Conservation (phyloP, 30 jellyfish, hydroid and myxozoan species). For the Hydra vulgaris region DNA sequence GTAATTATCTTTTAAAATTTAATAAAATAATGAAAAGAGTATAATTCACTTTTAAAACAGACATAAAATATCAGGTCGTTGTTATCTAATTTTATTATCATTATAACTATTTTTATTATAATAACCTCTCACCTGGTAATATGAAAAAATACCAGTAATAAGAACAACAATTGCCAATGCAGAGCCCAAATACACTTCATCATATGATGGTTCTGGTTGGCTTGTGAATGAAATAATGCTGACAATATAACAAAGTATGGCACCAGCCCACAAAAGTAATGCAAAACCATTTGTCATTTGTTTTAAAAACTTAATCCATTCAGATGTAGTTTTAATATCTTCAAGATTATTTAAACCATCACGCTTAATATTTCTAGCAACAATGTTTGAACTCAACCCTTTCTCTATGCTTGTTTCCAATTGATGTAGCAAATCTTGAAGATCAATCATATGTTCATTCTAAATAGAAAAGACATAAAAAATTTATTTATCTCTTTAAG, state of each 20-base stretch:
- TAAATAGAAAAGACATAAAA: too few species aligned
- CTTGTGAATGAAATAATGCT: slow-evolving; percentile 42
- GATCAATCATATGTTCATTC: slow-evolving; percentile 77
- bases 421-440: slow-evolving; percentile 43
- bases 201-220: slow-evolving; percentile 83
- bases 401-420: slow-evolving; percentile 39
- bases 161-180: slow-evolving; percentile 96
- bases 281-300: slow-evolving; percentile 92
- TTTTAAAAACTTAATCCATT: slow-evolving; percentile 61
- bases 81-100: background rate
- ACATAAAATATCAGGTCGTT: background rate
- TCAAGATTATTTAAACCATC: slow-evolving; percentile 97
- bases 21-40: too few species aligned
- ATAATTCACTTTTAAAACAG: too few species aligned
- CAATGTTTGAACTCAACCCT: slow-evolving; percentile 67
- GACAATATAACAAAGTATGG: slow-evolving; percentile 81
- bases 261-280: slow-evolving; percentile 90
- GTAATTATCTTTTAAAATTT: too few species aligned
- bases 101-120: background rate
- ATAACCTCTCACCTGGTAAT: slow-evolving; percentile 61
- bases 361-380: slow-evolving; percentile 62
- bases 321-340: slow-evolving; percentile 95
- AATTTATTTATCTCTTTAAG: too few species aligned
- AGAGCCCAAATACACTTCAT: slow-evolving; percentile 90
- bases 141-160: slow-evolving; percentile 91